Evolutionary conservation across 2,113 vertebrate genomes (phyloP).

Genomic region (Otus sunia): DNA sequence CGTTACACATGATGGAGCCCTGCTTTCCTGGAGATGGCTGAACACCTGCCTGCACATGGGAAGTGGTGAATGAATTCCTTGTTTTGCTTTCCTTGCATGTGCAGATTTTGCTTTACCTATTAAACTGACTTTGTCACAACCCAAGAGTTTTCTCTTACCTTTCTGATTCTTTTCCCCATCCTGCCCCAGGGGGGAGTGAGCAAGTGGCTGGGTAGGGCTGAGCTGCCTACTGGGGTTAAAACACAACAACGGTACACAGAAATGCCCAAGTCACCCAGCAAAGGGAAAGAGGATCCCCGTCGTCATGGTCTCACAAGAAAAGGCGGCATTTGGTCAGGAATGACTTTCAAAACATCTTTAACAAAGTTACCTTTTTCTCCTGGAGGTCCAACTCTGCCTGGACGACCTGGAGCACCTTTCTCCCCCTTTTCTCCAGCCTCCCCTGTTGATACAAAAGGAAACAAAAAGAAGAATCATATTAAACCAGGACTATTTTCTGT

Average conservation of each 20-base stretch:
- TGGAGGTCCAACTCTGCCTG: constrained; percentile 90
- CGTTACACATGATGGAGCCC: fast-evolving
- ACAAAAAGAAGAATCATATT: neutral
- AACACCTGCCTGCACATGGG: neutral
- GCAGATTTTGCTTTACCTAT: neutral
- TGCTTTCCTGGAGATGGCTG: neutral
- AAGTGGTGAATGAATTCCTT: neutral
- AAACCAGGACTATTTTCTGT: neutral
- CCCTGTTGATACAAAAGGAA: constrained; percentile 72
- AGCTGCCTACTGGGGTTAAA: neutral
- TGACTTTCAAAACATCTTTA: neutral
- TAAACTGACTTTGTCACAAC: neutral
- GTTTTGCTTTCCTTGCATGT: neutral
- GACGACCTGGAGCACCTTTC: constrained; percentile 90
- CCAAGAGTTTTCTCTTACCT: neutral
- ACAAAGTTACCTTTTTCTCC: constrained; percentile 85
- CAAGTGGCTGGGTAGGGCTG: fast-evolving
- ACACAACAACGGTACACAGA: fast-evolving
- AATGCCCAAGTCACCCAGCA: neutral
- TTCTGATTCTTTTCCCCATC: neutral
- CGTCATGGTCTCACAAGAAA: neutral
- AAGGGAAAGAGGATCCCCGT: neutral
- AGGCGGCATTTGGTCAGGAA: neutral
- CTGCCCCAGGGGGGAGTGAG: neutral
- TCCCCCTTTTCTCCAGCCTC: constrained; percentile 90